Evolutionary conservation across 2,113 vertebrate species (phyloP).

Genomic region (Proteles cristata): DNA sequence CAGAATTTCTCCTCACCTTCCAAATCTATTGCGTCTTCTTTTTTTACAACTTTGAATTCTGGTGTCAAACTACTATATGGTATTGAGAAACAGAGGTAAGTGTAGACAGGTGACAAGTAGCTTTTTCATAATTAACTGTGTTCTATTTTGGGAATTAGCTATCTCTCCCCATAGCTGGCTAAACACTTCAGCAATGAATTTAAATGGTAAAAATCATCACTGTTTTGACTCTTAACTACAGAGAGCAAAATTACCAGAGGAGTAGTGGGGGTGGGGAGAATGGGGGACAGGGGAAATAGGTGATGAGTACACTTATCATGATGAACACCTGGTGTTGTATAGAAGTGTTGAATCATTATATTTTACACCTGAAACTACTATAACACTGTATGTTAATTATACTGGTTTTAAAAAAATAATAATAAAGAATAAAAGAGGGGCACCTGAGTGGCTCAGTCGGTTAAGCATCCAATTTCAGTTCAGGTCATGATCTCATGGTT

Average conservation of each 20-base stretch:
- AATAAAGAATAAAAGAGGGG: no score
- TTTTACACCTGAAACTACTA: neutral
- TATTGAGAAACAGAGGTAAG: neutral
- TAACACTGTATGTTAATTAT: neutral
- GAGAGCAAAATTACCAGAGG: neutral
- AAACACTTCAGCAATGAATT: conserved; percentile 14
- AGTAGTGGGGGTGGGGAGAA: no score
- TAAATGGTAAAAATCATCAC: conserved; percentile 30
- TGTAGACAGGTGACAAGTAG: neutral
- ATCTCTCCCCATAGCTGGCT: neutral
- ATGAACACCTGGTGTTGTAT: neutral
- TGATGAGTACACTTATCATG: neutral
- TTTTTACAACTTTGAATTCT: neutral
- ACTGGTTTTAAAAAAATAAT: neutral
- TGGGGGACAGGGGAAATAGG: neutral
- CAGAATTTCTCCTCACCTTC: neutral
- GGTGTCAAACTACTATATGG: neutral
- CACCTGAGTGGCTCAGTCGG: no score
- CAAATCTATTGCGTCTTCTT: neutral
- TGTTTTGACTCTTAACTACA: neutral
- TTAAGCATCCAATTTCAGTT: no score
- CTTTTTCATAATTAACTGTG: neutral
- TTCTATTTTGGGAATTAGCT: neutral
- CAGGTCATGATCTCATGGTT: no score
- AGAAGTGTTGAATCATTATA: neutral